A percentile compares a stretch with the other conserved stretches of the same genome.
Evolutionary conservation across 2,797 vertebrate genomes (phyloP).

Genomic region (Pseudocheirus occidentalis): DNA sequence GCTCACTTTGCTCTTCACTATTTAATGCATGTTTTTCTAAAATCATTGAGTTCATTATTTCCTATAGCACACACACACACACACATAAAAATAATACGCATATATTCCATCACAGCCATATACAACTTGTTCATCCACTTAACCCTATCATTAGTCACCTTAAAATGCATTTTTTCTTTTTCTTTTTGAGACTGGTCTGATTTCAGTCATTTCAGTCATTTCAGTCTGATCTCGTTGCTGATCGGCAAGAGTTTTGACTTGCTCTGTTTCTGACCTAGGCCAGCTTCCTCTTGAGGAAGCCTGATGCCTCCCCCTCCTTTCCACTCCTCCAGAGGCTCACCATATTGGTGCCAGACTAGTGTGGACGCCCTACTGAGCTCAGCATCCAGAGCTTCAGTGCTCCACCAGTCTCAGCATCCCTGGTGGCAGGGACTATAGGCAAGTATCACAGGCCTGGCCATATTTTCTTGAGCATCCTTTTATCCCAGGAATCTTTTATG

Average conservation of each 20-base stretch:
- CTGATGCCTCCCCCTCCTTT: neutral
- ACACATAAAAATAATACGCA: too few species aligned
- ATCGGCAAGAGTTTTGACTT: neutral
- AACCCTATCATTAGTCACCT: neutral
- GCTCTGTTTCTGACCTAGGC: neutral
- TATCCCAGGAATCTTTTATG: neutral
- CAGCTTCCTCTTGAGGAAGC: neutral
- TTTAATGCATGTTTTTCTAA: neutral
- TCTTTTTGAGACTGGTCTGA: neutral
- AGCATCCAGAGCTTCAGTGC: neutral
- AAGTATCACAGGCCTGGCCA: neutral
- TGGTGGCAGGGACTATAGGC: neutral
- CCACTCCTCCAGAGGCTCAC: neutral
- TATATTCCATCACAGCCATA: neutral
- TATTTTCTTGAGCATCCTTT: neutral
- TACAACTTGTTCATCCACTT: neutral
- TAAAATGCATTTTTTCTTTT: neutral
- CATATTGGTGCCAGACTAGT: neutral
- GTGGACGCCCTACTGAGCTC: neutral
- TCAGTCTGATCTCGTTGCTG: too few species aligned
- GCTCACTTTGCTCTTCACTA: neutral
- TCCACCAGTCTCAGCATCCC: neutral
- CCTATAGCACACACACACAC: neutral
- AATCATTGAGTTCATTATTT: neutral
- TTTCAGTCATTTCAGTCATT: neutral